Conservation (phyloP, 1,140 invertebrate species). For the Tetramorium alpestre region DNA sequence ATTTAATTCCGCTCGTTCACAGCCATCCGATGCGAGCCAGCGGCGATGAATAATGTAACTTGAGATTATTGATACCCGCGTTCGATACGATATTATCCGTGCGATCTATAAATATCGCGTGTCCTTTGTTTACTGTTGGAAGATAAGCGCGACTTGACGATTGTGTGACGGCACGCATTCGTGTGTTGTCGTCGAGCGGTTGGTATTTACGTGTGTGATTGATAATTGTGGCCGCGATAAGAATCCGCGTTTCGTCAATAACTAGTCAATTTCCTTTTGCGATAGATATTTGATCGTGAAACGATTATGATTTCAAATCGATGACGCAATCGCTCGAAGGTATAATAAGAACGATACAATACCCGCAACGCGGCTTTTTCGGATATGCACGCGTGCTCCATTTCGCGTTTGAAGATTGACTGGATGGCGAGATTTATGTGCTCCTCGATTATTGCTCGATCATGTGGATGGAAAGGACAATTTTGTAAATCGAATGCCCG, state of each 20-base stretch:
- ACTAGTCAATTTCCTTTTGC: neutral
- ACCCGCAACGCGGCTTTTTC: neutral
- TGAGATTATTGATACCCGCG: neutral
- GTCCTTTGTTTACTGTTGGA: slow-evolving; percentile 48
- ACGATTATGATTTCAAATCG: neutral
- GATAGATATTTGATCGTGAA: neutral
- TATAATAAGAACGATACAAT: neutral
- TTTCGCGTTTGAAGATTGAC: neutral
- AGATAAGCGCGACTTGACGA: slow-evolving; percentile 35
- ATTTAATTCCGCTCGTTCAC: slow-evolving; percentile 17
- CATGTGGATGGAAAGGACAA: neutral
- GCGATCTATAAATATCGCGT: slow-evolving; percentile 30
- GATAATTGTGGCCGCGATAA: slow-evolving; percentile 23
- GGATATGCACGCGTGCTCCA: neutral
- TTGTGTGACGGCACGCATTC: neutral
- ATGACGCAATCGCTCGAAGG: slow-evolving; percentile 26
- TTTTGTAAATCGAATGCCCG: too few relatives aligned
- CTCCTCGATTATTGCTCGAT: neutral
- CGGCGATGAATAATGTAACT: slow-evolving; percentile 18
- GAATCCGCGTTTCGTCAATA: slow-evolving; percentile 4
- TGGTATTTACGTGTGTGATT: neutral
- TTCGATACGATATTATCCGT: slow-evolving; percentile 3
- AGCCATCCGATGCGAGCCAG: neutral
- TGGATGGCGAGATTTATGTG: neutral
- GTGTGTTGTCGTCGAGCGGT: neutral